Evolutionary conservation across 2,888 invertebrate species (phyloP), one percentile per base, ranked within the genome.

Genomic region (Ethmia dodecea): DNA sequence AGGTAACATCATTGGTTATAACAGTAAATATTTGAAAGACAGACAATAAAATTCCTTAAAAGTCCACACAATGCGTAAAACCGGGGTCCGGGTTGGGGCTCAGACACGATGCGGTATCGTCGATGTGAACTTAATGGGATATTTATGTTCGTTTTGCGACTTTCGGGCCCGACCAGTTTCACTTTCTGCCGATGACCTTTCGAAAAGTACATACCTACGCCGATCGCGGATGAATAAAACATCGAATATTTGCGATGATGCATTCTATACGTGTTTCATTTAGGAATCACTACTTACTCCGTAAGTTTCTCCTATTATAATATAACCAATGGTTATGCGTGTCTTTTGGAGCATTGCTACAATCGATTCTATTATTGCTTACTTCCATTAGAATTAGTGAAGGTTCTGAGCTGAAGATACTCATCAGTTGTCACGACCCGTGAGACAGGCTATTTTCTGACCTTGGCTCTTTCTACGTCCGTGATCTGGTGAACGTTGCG

Each of bases 171-270:
- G 52, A 64, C 63, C 68, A 69, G 72, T 83, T 81, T 83, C 81
- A 77, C 83, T 84, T 83, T 81, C 59, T 76, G 70, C 61, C 64
- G 72, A 65, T 67, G 74, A 78, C 78, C 78, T 80, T 79, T 78
- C 47, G 56, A 58, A 64, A 75, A 75, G 74, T 79, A 67, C 53
- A 60, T 58, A 57, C 52, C 66, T 66, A 73, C n/a, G n/a, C n/a
- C n/a, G 68, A 75, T 76, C 74, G 75, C 67, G 42, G 55, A 73
- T 71, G 67, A 74, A 71, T 73, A 70, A 68, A 71, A 68, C 64
- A 72, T 75, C 37, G 36, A 39, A 45, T 48, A 47, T 42, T 22
- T 22, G 22, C 22, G 22, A n/a, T 22, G n/a, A 22, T n/a, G n/a
- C n/a, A n/a, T n/a, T n/a, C n/a, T n/a, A n/a, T n/a, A n/a, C n/a